A percentile compares a stretch with the other conserved stretches of the same genome.
phyloP scores from a whole-genome alignment of 2,797 vertebrate species.

The Silurus lanzhouensis region DNA sequence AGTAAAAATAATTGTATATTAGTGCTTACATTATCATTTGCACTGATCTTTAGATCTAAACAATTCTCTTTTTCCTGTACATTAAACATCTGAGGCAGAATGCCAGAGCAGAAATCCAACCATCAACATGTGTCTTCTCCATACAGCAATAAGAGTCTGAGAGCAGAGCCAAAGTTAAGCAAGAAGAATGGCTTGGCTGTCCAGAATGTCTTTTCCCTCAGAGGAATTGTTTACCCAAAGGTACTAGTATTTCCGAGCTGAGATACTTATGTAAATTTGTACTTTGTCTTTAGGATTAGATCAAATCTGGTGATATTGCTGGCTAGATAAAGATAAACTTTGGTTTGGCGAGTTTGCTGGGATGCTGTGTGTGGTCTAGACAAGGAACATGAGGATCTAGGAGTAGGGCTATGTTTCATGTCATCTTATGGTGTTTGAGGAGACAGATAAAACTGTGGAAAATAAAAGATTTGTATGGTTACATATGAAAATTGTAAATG shows the following conservation, averaged over 20 bases:
- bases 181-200: neutral
- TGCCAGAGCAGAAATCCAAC: conserved; percentile 2
- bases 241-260: conserved; percentile 12
- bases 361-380: conserved; percentile 36
- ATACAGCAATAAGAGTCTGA: neutral
- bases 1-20: neutral
- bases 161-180: conserved; percentile 10
- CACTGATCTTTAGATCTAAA: neutral
- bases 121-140: neutral
- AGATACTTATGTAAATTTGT: conserved; percentile 35
- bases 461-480: neutral
- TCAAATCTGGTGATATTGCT: conserved; percentile 27
- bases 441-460: neutral
- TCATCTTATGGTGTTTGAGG: neutral
- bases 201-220: conserved; percentile 4
- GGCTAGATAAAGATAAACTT: conserved; percentile 19
- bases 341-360: conserved; percentile 18
- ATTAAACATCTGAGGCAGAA: neutral
- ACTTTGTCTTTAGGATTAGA: conserved; percentile 17
- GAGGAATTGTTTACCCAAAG: conserved; percentile 16
- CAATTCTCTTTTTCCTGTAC: neutral
- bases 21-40: neutral
- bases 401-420: neutral
- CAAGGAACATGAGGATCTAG: neutral
- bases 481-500: neutral